These are phyloP conservation scores for Aegypius monachus DNA, from an alignment of 2,113 vertebrate species.

Conservation along the genomic window DNA sequence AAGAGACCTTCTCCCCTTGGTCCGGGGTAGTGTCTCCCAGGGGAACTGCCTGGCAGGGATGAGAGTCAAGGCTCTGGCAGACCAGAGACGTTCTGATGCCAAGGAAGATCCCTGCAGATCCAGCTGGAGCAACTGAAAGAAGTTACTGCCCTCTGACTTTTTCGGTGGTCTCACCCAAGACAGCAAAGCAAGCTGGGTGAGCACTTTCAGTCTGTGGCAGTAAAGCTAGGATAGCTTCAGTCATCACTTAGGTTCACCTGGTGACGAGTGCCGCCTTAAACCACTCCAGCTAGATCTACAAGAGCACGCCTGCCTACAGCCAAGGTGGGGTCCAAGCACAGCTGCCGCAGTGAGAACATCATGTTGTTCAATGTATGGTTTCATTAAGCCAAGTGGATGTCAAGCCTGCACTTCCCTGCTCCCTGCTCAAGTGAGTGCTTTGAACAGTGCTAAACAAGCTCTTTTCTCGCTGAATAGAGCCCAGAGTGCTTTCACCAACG, in stretches of 20 bases:
- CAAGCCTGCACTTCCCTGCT: neutral
- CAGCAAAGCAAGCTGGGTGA: neutral
- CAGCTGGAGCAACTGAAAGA: neutral
- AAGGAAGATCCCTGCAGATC: neutral
- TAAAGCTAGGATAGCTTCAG: neutral
- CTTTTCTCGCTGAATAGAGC: neutral
- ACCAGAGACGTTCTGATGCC: neutral
- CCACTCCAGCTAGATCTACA: neutral
- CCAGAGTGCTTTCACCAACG: neutral
- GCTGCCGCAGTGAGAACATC: rapidly evolving
- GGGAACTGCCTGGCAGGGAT: neutral
- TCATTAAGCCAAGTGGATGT: neutral
- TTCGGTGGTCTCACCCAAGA: neutral
- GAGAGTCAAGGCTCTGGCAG: neutral
- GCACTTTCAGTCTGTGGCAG: neutral
- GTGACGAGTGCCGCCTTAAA: neutral
- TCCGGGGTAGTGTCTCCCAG: neutral
- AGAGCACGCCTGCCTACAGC: neutral
- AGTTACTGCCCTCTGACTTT: neutral
- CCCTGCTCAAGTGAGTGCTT: neutral
- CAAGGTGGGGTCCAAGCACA: neutral
- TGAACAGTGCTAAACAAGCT: neutral
- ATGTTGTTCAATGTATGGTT: neutral
- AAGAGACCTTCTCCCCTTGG: neutral
- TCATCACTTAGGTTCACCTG: neutral